phyloP scores from a whole-genome alignment of 2,888 invertebrate genomes.

The Chalcis sispes region DNA sequence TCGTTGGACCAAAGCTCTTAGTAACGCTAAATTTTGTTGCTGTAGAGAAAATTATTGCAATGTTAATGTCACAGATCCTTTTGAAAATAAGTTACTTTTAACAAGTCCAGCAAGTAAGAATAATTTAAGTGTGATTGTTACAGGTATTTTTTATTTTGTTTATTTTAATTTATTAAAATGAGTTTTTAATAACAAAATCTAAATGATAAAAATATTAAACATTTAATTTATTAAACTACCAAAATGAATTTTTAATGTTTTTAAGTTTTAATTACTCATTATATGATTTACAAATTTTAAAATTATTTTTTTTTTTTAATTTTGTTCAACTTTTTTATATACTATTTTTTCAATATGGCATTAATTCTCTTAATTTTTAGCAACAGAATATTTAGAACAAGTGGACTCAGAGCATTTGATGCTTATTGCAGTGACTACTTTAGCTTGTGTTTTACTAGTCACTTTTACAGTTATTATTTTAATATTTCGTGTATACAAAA shows the following conservation, averaged over 20 bases:
- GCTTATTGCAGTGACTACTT: constrained; percentile 64
- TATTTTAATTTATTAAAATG: constrained; percentile 37
- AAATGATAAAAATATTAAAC: constrained; percentile 10
- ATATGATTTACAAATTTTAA: background rate
- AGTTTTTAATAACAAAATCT: background rate
- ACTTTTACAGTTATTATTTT: constrained; percentile 66
- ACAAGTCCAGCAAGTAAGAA: constrained; percentile 64
- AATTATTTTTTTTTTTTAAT: background rate
- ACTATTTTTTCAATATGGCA: constrained; percentile 12
- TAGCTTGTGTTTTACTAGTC: constrained; percentile 65
- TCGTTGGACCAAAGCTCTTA: constrained; percentile 79
- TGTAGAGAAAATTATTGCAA: constrained; percentile 89
- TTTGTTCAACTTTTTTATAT: constrained; percentile 5
- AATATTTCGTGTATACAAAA: constrained; percentile 65
- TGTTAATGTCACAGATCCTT: constrained; percentile 78
- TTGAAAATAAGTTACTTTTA: constrained; percentile 64
- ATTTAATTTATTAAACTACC: constrained; percentile 29
- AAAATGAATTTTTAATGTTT: constrained; percentile 13
- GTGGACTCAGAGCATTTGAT: constrained; percentile 68
- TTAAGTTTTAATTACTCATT: constrained; percentile 1
- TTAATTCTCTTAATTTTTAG: constrained; percentile 58
- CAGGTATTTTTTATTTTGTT: constrained; percentile 57
- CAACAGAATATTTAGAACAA: constrained; percentile 70
- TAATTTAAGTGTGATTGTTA: constrained; percentile 58
- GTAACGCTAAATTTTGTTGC: constrained; percentile 88